These are phyloP conservation scores for Patella vulgata DNA, from an alignment of 1,140 invertebrate species.

Conservation along the genomic window DNA sequence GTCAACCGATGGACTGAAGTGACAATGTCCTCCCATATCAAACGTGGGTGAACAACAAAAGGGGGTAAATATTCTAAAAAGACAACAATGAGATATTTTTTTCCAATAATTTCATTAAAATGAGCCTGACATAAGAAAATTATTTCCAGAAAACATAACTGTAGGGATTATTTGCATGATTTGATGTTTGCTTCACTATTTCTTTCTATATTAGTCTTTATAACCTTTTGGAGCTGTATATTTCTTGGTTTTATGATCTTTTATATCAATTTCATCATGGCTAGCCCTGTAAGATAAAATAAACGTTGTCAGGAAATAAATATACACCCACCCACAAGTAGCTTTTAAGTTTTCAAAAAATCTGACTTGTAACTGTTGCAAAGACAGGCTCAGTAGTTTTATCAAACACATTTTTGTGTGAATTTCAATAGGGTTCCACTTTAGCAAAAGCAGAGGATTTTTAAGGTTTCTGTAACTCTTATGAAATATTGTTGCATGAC, in stretches of 20 bases:
- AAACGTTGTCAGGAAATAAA: not conserved
- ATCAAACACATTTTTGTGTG: not conserved
- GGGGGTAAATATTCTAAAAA: too few relatives aligned
- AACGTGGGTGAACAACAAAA: too few relatives aligned
- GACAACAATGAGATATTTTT: too few relatives aligned
- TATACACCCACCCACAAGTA: not conserved
- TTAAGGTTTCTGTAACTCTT: not conserved
- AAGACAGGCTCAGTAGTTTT: not conserved
- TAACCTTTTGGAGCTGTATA: conserved; percentile 40
- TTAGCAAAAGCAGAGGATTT: not conserved
- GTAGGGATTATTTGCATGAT: too few relatives aligned
- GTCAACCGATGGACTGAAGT: too few relatives aligned
- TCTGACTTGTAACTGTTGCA: not conserved
- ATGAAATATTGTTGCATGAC: too few relatives aligned
- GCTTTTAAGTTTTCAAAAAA: not conserved
- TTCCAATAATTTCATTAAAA: too few relatives aligned
- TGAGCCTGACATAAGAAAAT: too few relatives aligned
- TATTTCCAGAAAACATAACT: too few relatives aligned
- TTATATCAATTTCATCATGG: conserved; percentile 41
- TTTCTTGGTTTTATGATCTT: conserved; percentile 39
- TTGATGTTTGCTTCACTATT: too few relatives aligned
- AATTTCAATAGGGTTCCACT: not conserved
- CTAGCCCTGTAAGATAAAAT: conserved; percentile 41
- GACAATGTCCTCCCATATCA: too few relatives aligned
- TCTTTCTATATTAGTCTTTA: conserved; percentile 4